A percentile compares a stretch with the other conserved stretches of the same genome.
These are phyloP conservation scores for Amphimedon queenslandica DNA, from an alignment of 37 sponge, comb jelly and placozoan genomes.

Conservation along the genomic window DNA sequence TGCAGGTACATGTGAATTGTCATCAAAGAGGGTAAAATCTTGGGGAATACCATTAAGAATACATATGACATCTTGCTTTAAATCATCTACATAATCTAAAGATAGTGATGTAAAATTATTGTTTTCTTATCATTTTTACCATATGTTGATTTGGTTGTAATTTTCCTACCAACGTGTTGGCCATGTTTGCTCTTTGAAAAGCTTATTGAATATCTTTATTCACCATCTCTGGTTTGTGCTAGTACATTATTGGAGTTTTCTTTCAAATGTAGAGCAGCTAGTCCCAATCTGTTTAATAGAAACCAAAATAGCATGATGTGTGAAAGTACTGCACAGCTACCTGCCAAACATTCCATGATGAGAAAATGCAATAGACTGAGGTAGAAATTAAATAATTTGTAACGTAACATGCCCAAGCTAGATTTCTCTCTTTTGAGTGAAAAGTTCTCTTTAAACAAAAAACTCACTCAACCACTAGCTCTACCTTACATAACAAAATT, in stretches of 20 bases:
- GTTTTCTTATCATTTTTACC: neutral
- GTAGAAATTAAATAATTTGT: constrained; percentile 54
- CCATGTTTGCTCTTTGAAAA: constrained; percentile 11
- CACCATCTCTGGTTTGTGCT: constrained; percentile 11
- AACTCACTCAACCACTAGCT: no score
- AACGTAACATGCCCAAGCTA: no score
- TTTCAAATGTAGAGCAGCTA: constrained; percentile 14
- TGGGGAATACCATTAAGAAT: neutral
- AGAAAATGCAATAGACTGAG: constrained; percentile 34
- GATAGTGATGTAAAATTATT: neutral
- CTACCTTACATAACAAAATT: no score
- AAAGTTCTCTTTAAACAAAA: no score
- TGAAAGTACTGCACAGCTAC: neutral
- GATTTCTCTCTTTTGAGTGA: no score
- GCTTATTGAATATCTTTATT: constrained; percentile 1
- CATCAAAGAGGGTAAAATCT: neutral
- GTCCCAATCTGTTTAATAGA: no score
- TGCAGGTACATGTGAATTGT: neutral
- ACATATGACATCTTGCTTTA: neutral
- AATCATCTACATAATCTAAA: constrained; percentile 18
- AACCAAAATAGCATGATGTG: neutral
- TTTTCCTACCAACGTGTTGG: constrained; percentile 4
- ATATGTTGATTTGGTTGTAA: constrained; percentile 1
- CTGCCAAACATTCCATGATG: constrained; percentile 43
- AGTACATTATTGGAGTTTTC: constrained; percentile 3